Evolutionary conservation across 2,888 invertebrate genomes (phyloP).

Genomic region (Drosophila cognata): DNA sequence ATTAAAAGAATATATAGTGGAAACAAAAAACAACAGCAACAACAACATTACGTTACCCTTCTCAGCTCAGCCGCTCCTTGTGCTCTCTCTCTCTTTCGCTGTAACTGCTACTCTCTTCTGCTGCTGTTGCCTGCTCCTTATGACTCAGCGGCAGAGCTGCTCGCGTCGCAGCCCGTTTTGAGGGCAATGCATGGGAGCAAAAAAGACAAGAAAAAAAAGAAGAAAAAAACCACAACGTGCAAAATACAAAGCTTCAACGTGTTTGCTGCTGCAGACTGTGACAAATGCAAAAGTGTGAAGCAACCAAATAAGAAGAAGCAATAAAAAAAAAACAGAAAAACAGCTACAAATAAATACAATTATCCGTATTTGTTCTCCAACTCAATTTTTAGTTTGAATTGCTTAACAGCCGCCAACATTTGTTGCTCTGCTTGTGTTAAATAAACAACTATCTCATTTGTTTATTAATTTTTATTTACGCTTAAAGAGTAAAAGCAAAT

Average conservation of each 20-base stretch:
- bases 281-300: slow-evolving; percentile 54
- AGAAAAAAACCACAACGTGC: slow-evolving; percentile 29
- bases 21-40: slow-evolving; percentile 53
- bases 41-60: slow-evolving; percentile 36
- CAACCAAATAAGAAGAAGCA: slow-evolving; percentile 21
- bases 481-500: slow-evolving; percentile 23
- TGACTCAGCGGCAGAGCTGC: slow-evolving; percentile 60
- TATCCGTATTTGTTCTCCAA: slow-evolving; percentile 54
- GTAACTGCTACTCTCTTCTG: slow-evolving; percentile 32
- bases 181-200: slow-evolving; percentile 64
- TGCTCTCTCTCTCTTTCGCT: slow-evolving; percentile 31
- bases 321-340: slow-evolving; percentile 1
- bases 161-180: slow-evolving; percentile 47
- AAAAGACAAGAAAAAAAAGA: slow-evolving; percentile 22
- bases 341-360: slow-evolving; percentile 34
- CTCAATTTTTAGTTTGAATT: slow-evolving; percentile 31
- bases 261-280: slow-evolving; percentile 42
- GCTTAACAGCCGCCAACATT: slow-evolving; percentile 59
- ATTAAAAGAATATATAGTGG: slow-evolving; percentile 56
- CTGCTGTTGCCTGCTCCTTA: slow-evolving; percentile 53
- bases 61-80: slow-evolving; percentile 46
- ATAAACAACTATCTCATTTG: slow-evolving; percentile 74
- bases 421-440: slow-evolving; percentile 47
- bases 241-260: slow-evolving; percentile 56
- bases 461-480: slow-evolving; percentile 68